These are phyloP conservation scores for Ceratitis capitata DNA, from an alignment of 1,140 invertebrate genomes.

Conservation along the genomic window DNA sequence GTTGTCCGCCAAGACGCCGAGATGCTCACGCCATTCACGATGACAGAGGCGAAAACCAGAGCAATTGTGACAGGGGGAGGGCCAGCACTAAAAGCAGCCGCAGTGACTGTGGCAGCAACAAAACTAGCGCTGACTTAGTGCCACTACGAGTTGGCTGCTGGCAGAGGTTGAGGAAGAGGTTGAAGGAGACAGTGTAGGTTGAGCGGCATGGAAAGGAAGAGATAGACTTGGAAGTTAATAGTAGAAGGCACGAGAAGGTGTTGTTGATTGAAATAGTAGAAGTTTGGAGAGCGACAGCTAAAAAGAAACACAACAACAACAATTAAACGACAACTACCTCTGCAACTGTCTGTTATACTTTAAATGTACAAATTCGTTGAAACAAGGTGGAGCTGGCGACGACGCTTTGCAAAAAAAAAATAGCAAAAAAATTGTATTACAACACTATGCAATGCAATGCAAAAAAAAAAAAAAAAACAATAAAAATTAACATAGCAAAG, in stretches of 20 bases:
- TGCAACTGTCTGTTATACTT: background rate
- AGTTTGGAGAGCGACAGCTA: background rate
- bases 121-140: background rate
- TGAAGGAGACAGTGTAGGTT: background rate
- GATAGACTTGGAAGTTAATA: background rate
- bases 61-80: constrained; percentile 23
- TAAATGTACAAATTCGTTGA: background rate
- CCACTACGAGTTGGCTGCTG: background rate
- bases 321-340: background rate
- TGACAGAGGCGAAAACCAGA: background rate
- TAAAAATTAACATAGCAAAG: background rate
- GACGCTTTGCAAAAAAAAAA: background rate
- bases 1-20: background rate
- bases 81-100: background rate
- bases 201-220: background rate
- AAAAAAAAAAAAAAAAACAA: background rate
- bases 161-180: background rate
- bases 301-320: background rate
- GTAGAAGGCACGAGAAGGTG: background rate
- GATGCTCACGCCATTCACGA: background rate
- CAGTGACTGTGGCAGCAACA: background rate
- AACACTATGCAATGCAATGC: background rate
- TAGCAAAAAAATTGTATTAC: background rate
- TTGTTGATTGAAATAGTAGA: constrained; percentile 10
- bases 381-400: constrained; percentile 26